Percentiles rank a stretch among this genome's conserved stretches.
Evolutionary conservation across 2,888 invertebrate genomes (phyloP).

Genomic region (Trissoscelio sp.): DNA sequence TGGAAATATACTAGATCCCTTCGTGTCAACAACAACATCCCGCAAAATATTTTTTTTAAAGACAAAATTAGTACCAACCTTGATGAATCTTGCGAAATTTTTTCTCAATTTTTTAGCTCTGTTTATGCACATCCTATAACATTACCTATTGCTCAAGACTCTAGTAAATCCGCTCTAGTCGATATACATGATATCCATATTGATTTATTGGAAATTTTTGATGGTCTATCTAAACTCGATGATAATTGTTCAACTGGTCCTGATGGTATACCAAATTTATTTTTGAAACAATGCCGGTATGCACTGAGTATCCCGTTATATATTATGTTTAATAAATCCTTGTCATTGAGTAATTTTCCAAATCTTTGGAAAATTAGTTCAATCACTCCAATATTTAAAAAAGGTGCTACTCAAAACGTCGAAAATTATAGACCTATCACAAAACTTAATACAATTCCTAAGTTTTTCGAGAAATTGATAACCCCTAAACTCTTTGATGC

Average conservation of each 20-base stretch:
- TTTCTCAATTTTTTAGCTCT: slow-evolving; percentile 1
- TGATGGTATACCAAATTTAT: not conserved
- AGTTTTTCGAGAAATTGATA: slow-evolving; percentile 10
- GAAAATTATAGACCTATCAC: slow-evolving; percentile 13
- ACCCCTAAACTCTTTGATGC: not conserved
- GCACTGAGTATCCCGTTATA: not conserved
- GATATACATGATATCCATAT: no score
- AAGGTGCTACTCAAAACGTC: not conserved
- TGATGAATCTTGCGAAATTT: not conserved
- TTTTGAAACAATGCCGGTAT: not conserved
- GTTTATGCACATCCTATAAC: not conserved
- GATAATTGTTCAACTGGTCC: not conserved
- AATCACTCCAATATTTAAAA: slow-evolving; percentile 1
- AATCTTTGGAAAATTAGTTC: slow-evolving; percentile 12
- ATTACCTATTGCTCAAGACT: no score
- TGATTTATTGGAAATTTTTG: no score
- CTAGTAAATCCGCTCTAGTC: no score
- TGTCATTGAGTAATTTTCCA: slow-evolving; percentile 1
- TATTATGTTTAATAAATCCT: slow-evolving; percentile 16
- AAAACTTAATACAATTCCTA: not conserved
- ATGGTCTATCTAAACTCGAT: not conserved
- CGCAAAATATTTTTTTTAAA: not conserved
- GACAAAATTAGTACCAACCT: not conserved
- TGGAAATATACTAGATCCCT: slow-evolving; percentile 21
- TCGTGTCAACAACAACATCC: not conserved